Evolutionary conservation across 2,797 vertebrate species (phyloP).

Genomic region (Enteromius treurensis): DNA sequence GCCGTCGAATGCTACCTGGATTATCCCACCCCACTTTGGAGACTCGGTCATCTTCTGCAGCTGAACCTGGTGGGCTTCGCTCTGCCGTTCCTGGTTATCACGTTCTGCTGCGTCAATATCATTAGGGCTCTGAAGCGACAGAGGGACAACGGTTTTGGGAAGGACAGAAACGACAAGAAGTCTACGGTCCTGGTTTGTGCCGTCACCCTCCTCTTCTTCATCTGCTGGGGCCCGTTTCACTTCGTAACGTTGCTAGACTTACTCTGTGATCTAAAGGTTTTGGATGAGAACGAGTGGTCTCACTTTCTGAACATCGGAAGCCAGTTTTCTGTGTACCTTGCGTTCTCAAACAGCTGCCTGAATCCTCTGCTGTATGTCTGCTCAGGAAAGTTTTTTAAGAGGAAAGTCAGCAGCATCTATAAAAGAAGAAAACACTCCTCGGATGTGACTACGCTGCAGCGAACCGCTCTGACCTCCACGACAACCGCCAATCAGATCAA

Average conservation of each 20-base stretch:
- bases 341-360: constrained; percentile 88
- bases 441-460: constrained; percentile 67
- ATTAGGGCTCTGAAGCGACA: constrained; percentile 75
- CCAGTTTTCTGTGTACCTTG: constrained; percentile 80
- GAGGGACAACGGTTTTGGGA: constrained; percentile 67
- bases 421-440: constrained; percentile 66
- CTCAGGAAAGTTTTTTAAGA: constrained; percentile 89
- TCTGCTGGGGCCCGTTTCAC: constrained; percentile 91
- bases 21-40: constrained; percentile 76
- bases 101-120: constrained; percentile 82
- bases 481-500: constrained; percentile 72
- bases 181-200: constrained; percentile 80
- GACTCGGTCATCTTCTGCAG: constrained; percentile 74
- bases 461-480: constrained; percentile 70
- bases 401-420: constrained; percentile 84
- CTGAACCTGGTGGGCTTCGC: constrained; percentile 83
- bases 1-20: constrained; percentile 64
- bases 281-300: constrained; percentile 58
- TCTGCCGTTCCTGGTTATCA: constrained; percentile 80
- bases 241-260: constrained; percentile 81
- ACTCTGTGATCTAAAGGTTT: constrained; percentile 59
- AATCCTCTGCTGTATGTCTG: constrained; percentile 91
- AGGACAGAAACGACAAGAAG: constrained; percentile 76
- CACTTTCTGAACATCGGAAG: constrained; percentile 70
- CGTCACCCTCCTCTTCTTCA: constrained; percentile 84